A percentile compares a stretch with the other conserved stretches of the same genome.
Evolutionary conservation across 2,113 vertebrate species (phyloP).

Genomic region (Neodontobutis hainanensis): DNA sequence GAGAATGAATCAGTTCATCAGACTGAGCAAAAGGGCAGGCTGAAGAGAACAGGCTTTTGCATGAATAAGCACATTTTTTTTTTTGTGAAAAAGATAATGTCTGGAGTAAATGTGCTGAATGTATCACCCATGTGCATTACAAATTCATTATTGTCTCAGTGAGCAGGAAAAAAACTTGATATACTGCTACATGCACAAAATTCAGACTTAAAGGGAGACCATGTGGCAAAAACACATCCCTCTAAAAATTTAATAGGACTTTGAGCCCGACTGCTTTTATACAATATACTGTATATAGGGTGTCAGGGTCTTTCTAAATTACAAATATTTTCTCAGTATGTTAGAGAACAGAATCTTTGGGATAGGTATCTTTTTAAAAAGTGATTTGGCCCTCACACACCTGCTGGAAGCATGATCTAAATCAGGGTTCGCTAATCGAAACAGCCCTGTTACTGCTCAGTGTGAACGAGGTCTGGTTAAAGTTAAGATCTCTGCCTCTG

Average conservation of each 20-base stretch:
- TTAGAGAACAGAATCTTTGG: too few relatives aligned
- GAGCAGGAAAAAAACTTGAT: slow-evolving; percentile 25
- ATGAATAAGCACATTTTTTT: slow-evolving; percentile 46
- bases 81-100: slow-evolving; percentile 27
- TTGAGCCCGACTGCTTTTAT: not conserved
- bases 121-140: slow-evolving; percentile 21
- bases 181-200: slow-evolving; percentile 11
- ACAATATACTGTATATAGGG: not conserved
- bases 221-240: not conserved
- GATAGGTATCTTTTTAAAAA: too few relatives aligned
- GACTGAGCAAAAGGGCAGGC: slow-evolving; percentile 55
- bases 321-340: too few relatives aligned
- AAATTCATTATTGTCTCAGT: slow-evolving; percentile 35
- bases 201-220: slow-evolving; percentile 1
- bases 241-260: slow-evolving; percentile 9
- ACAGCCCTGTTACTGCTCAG: too few relatives aligned
- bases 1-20: slow-evolving; percentile 62
- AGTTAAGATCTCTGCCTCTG: too few relatives aligned
- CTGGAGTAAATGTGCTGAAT: slow-evolving; percentile 25
- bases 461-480: too few relatives aligned
- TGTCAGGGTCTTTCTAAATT: too few relatives aligned
- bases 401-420: too few relatives aligned
- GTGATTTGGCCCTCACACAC: too few relatives aligned
- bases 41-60: slow-evolving; percentile 30
- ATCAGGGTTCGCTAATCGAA: too few relatives aligned